Percentiles rank a stretch among this genome's conserved stretches.
These are phyloP conservation scores for Drosophila chauvacae DNA, from an alignment of 1,140 invertebrate genomes.

Conservation along the genomic window DNA sequence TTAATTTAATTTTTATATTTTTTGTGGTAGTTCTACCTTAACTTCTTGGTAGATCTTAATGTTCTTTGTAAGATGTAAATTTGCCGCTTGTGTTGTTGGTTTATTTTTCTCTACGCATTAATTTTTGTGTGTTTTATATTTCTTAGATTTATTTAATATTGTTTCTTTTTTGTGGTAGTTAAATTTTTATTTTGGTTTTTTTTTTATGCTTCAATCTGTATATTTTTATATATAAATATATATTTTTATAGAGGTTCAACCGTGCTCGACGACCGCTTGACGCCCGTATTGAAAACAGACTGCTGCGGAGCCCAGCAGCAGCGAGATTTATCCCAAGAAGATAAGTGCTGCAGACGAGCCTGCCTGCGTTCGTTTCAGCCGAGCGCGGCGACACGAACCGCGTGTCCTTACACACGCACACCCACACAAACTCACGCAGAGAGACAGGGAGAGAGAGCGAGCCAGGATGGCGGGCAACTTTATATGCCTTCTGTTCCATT, in stretches of 20 bases:
- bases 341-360: constrained; percentile 54
- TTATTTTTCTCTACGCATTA: background rate
- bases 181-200: constrained; percentile 10
- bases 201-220: constrained; percentile 25
- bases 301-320: constrained; percentile 64
- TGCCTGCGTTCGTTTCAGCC: constrained; percentile 20
- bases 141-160: background rate
- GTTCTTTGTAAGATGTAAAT: constrained; percentile 26
- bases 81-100: constrained; percentile 5
- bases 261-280: constrained; percentile 80
- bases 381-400: constrained; percentile 24
- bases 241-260: constrained; percentile 36
- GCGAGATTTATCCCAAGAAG: constrained; percentile 79
- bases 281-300: constrained; percentile 82
- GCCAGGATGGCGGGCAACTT: constrained; percentile 46
- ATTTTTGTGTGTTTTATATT: constrained; percentile 4
- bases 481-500: constrained; percentile 41
- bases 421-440: background rate
- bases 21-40: constrained; percentile 14
- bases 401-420: constrained; percentile 26
- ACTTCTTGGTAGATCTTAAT: constrained; percentile 2
- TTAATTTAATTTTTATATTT: background rate
- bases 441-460: constrained; percentile 2
- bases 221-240: constrained; percentile 18
- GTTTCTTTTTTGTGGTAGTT: constrained; percentile 7